phyloP scores from a whole-genome alignment of 2,113 vertebrate genomes.

The Regulus satrapa region DNA sequence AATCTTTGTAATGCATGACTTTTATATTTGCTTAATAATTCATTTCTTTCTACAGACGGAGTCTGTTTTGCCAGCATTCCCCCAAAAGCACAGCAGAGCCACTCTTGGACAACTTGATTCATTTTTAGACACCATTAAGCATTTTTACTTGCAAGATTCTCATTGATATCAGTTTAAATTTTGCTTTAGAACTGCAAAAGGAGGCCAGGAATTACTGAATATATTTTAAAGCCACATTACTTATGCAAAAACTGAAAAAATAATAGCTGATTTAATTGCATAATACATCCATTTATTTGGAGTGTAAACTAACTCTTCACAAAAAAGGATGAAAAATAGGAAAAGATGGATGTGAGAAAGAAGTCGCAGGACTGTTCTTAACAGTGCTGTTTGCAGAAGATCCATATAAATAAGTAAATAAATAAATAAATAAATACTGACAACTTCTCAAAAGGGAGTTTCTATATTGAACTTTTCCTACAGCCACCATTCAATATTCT shows the following conservation, averaged over 20 bases:
- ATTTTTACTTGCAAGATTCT: background rate
- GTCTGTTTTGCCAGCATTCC: background rate
- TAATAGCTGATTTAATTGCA: background rate
- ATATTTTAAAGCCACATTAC: background rate
- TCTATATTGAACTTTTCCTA: background rate
- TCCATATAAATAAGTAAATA: background rate
- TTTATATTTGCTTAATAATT: background rate
- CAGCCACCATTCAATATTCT: background rate
- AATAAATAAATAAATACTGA: background rate
- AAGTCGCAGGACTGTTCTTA: background rate
- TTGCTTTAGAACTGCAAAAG: background rate
- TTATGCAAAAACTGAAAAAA: background rate
- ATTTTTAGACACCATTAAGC: background rate
- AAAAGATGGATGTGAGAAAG: background rate
- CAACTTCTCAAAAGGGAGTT: background rate
- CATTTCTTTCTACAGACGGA: background rate
- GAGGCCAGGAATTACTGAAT: accelerated
- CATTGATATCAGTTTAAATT: background rate
- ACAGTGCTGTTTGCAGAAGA: background rate
- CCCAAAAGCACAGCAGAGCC: accelerated
- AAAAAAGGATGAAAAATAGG: background rate
- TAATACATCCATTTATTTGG: background rate
- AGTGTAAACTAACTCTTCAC: background rate
- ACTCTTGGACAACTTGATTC: background rate
- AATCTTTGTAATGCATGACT: background rate